Evolutionary conservation across 2,797 vertebrate species (phyloP), one percentile per base, ranked within the genome.

Genomic region (Bradypus variegatus): DNA sequence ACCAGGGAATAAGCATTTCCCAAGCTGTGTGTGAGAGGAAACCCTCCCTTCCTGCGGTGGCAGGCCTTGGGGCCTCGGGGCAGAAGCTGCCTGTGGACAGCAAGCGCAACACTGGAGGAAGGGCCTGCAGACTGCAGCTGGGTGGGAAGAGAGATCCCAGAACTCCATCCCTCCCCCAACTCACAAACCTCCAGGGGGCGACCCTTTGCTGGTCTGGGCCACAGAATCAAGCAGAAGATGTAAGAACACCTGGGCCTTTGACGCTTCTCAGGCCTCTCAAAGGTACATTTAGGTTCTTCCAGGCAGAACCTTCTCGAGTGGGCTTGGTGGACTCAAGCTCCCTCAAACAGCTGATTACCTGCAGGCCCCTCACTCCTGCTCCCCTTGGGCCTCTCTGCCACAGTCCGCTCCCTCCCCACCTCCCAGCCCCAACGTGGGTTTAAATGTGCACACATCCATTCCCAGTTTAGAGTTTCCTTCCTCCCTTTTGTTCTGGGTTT

Each of bases 1-100:
- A 29, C 64, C 23, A 10, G 36, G 45, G n/a, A 65, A 53, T 8
- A 25, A 2, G 53, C n/a, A 13, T 48, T 21, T 58, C 70, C 86
- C 4, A 69, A n/a, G 77, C 21, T 33, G 33, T 7, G 23, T 36
- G 13, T 8, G 62, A 21, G 1, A 13, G 21, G 45, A 12, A n/a
- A 12, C 7, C 25, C 18, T 75, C 25, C 9, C 18, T 29, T 67
- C 0, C 41, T 41, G 3, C 0, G 0, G 16, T 50, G 55, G 13
- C 41, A 2, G 0, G 33, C 31, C 45, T 33, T 76, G 25, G 19
- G 6, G 53, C 36, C 72, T 55, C 76, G 4, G 31, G 6, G 38
- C 50, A 12, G 25, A 25, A 36, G 53, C 38, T 0, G 1, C 27
- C 9, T 23, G 45, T 48, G 10, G 21, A 62, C 25, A 53, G 4